Conservation (phyloP, 2,113 vertebrate genomes). For the Microtus montanus region DNA sequence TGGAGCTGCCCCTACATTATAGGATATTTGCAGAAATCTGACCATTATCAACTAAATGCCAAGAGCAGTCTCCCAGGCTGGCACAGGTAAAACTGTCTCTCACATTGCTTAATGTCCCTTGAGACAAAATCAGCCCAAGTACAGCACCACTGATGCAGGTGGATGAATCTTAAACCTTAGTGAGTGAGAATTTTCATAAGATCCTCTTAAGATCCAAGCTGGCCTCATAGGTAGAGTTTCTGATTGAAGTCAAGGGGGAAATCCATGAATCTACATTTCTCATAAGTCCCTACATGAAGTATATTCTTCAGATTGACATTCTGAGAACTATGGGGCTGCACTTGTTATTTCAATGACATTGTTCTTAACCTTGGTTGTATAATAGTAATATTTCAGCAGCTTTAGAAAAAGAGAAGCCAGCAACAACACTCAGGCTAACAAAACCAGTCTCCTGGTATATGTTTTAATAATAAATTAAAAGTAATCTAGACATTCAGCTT, state of each 20-base stretch:
- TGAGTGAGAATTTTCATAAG: neutral
- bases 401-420: neutral
- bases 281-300: neutral
- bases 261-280: neutral
- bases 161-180: neutral
- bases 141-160: neutral
- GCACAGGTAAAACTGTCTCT: neutral
- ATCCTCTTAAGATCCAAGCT: neutral
- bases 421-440: neutral
- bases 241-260: neutral
- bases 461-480: neutral
- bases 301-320: neutral
- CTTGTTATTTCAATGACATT: neutral
- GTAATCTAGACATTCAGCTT: neutral
- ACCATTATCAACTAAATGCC: neutral
- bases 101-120: neutral
- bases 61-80: neutral
- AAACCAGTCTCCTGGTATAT: neutral
- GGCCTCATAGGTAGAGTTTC: neutral
- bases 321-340: neutral
- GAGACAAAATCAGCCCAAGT: neutral
- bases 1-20: no score
- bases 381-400: neutral
- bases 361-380: neutral
- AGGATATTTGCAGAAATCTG: neutral